These are phyloP conservation scores for Sebastes iracundus DNA, from an alignment of 2,797 vertebrate species.

Conservation along the genomic window DNA sequence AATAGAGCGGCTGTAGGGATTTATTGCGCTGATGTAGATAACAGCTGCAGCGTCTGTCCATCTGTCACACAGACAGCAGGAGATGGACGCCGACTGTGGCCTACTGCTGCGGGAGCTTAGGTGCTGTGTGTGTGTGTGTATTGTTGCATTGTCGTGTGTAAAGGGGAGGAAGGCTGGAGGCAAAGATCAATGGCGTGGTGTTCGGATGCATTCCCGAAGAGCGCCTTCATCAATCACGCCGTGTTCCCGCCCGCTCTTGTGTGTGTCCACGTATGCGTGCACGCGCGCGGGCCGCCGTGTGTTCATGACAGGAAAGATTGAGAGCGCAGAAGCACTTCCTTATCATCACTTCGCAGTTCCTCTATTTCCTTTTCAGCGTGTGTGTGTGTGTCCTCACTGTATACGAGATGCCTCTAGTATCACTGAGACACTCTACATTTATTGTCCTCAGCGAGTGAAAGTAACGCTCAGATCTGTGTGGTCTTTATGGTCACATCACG, in stretches of 20 bases:
- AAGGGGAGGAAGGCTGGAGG: constrained; percentile 45
- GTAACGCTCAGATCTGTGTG: background rate
- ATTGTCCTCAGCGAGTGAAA: background rate
- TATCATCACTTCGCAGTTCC: constrained; percentile 72
- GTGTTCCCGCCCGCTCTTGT: constrained; percentile 2
- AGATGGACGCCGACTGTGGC: constrained; percentile 42
- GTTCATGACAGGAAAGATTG: constrained; percentile 60
- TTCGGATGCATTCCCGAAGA: constrained; percentile 76
- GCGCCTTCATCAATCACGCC: constrained; percentile 78
- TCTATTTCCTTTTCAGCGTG: constrained; percentile 38
- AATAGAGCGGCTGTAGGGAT: background rate
- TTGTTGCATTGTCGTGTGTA: constrained; percentile 25
- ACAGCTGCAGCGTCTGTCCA: constrained; percentile 49
- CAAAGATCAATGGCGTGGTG: constrained; percentile 79
- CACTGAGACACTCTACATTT: background rate
- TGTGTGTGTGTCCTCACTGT: constrained; percentile 13
- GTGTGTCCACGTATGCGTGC: background rate
- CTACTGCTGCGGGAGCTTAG: constrained; percentile 44
- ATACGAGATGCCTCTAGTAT: constrained; percentile 1
- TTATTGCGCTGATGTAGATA: constrained; percentile 37
- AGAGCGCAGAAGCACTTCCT: constrained; percentile 66
- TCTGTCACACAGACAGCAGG: constrained; percentile 57
- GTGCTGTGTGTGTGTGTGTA: constrained; percentile 15
- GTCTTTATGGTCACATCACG: no score
- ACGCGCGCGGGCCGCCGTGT: background rate